Percentiles rank a stretch among this genome's conserved stretches.
Evolutionary conservation across 2,888 invertebrate species (phyloP).

Genomic region (Lycaena phlaeas): DNA sequence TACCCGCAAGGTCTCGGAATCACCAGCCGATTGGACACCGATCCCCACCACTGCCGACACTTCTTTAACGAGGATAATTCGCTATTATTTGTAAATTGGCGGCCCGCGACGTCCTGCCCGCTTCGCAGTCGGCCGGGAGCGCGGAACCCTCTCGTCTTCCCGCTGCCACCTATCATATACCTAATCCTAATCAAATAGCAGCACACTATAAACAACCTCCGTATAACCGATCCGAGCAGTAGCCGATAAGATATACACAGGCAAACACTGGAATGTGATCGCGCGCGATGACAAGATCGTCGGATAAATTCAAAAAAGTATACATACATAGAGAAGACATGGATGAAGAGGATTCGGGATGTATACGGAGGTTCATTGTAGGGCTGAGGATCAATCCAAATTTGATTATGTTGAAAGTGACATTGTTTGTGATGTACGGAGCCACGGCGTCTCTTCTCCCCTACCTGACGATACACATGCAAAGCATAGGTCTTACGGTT

Average conservation of each 20-base stretch:
- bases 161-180: constrained; percentile 32
- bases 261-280: constrained; percentile 32
- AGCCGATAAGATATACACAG: constrained; percentile 64
- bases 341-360: constrained; percentile 56
- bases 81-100: constrained; percentile 72
- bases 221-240: constrained; percentile 39
- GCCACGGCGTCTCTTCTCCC: constrained; percentile 89
- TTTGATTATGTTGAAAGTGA: constrained; percentile 85
- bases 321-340: constrained; percentile 62
- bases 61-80: constrained; percentile 73
- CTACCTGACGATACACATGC: constrained; percentile 92
- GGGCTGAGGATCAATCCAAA: constrained; percentile 80
- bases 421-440: constrained; percentile 87
- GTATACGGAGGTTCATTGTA: constrained; percentile 56
- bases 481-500: constrained; percentile 87
- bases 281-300: constrained; percentile 42
- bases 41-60: constrained; percentile 70
- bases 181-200: constrained; percentile 55
- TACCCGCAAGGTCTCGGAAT: constrained; percentile 66
- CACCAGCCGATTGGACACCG: constrained; percentile 64
- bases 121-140: constrained; percentile 57
- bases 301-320: constrained; percentile 51
- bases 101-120: constrained; percentile 53
- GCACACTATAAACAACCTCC: constrained; percentile 34
- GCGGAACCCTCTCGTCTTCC: constrained; percentile 49